Conservation (phyloP, 2,797 vertebrate genomes). For the Dryobates pubescens region DNA sequence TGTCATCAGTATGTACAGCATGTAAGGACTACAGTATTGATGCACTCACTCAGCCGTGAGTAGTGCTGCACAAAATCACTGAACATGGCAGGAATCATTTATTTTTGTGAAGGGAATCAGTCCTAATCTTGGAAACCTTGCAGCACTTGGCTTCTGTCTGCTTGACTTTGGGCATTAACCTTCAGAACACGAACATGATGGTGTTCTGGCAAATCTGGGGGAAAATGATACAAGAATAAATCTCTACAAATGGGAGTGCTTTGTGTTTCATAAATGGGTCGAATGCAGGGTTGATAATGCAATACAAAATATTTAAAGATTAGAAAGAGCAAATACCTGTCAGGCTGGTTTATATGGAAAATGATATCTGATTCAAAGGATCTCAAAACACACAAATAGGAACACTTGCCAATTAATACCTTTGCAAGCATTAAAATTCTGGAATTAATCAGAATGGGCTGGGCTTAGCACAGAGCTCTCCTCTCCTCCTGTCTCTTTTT, state of each 20-base stretch:
- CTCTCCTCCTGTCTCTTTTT: slow-evolving; percentile 25
- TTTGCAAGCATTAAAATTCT: slow-evolving; percentile 51
- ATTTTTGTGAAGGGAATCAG: slow-evolving; percentile 84
- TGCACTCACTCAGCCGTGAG: slow-evolving; percentile 84
- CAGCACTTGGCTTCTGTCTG: slow-evolving; percentile 83
- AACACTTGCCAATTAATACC: slow-evolving; percentile 48
- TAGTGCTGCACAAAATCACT: slow-evolving; percentile 83
- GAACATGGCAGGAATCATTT: slow-evolving; percentile 86
- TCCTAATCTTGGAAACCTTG: slow-evolving; percentile 84
- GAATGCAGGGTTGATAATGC: slow-evolving; percentile 65
- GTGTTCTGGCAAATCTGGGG: slow-evolving; percentile 74
- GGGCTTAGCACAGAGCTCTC: slow-evolving; percentile 5
- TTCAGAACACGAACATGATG: slow-evolving; percentile 81
- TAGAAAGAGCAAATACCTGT: slow-evolving; percentile 67
- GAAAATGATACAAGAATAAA: slow-evolving; percentile 76
- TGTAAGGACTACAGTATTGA: slow-evolving; percentile 84
- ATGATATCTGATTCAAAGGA: slow-evolving; percentile 62
- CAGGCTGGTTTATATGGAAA: slow-evolving; percentile 62
- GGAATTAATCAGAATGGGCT: slow-evolving; percentile 49
- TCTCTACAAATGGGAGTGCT: slow-evolving; percentile 73
- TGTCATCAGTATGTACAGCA: slow-evolving; percentile 86
- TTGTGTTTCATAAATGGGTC: slow-evolving; percentile 74
- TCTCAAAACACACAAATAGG: slow-evolving; percentile 47
- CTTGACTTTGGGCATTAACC: slow-evolving; percentile 86
- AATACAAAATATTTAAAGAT: slow-evolving; percentile 73